Conservation (phyloP, 2,888 invertebrate species). For the Epistrophe eligans region DNA sequence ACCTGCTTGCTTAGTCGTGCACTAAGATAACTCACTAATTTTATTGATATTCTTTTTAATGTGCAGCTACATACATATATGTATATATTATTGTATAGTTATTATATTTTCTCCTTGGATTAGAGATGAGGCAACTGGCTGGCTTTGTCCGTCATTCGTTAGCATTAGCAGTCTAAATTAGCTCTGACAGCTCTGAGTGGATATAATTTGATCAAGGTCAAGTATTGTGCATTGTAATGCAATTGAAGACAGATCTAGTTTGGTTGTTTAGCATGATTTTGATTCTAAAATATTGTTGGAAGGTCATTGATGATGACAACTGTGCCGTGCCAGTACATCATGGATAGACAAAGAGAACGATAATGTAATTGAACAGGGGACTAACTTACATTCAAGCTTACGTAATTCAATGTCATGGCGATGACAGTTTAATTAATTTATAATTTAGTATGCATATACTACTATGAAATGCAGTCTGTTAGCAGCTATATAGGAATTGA, state of each 20-base stretch:
- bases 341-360: not conserved
- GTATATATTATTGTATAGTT: conserved; percentile 10
- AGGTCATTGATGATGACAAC: conserved; percentile 32
- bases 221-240: conserved; percentile 47
- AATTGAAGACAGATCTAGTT: conserved; percentile 53
- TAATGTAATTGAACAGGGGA: conserved; percentile 6
- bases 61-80: conserved; percentile 23
- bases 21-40: conserved; percentile 50
- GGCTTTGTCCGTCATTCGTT: conserved; percentile 17
- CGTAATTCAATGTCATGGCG: conserved; percentile 57
- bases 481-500: conserved; percentile 26
- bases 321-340: not conserved
- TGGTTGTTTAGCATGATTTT: conserved; percentile 43
- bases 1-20: conserved; percentile 65
- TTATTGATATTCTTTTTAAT: conserved; percentile 36
- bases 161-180: conserved; percentile 23
- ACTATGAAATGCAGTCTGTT: conserved; percentile 46
- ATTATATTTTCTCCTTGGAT: conserved; percentile 4
- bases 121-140: conserved; percentile 40
- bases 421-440: conserved; percentile 51
- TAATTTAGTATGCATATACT: conserved; percentile 54
- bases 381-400: conserved; percentile 28
- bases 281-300: conserved; percentile 47
- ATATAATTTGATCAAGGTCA: conserved; percentile 72
- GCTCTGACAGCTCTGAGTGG: conserved; percentile 28